Base-by-base conservation (phyloP, 2,113 vertebrate species). In the Jacana jacana region DNA sequence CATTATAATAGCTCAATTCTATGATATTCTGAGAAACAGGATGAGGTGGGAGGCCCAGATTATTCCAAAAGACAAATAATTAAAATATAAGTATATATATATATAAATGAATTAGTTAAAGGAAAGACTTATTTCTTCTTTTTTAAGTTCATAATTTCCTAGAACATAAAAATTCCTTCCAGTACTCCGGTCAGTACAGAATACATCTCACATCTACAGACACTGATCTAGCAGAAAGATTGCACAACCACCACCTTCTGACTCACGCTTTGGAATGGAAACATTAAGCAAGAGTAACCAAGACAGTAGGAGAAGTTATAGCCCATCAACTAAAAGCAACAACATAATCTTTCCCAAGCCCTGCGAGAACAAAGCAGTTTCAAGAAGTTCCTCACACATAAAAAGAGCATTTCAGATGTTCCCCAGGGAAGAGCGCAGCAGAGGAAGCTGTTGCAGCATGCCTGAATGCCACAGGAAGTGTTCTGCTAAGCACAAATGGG, bases 261-360 rank as follows among this genome's bases (percentile, higher is more conserved):
- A 94, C 63, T 94, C 76, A 75, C 71, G 51, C 71, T 93, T 91
- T 94, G 84, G 64, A 97, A 94, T 68, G 76, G 65, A 95, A 95
- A 85, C 78, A 87, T 91, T 94, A 96, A 97, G 92, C 85, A 96
- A 93, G 72, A 95, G 63, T 93, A 93, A 63, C 33, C 30, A 86
- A 89, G 54, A 91, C 88, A 75, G 93, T 87, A 97, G 64, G 86
- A 95, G 85, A 98, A 98, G 78, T 87, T 91, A 96, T 6, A 96
- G 60, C 37, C 28, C 4, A 8, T 60, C 65, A 81, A 57, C 71
- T 86, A 55, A 48, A 86, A 64, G 6, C 70, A 81, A 77, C 63
- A 96, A 81, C 14, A 28, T 39, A 35, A 75, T n/a, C 51, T 73
- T 97, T 97, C 88, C 92, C 96, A 96, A 96, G 95, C 85, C 40